Conservation (phyloP, 2,113 vertebrate genomes). For the Natator depressus region DNA sequence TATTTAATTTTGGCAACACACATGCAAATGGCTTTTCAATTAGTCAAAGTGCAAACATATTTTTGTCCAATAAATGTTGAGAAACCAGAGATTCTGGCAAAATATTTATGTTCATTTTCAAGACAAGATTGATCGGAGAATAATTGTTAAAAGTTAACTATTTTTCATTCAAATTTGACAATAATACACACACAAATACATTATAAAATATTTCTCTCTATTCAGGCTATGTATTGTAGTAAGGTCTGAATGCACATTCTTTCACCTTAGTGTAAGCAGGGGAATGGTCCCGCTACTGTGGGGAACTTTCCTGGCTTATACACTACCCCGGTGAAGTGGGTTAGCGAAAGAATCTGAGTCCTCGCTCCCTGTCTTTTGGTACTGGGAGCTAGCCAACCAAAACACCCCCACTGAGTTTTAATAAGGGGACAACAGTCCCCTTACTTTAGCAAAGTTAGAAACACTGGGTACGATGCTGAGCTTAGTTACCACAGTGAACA, state of each 20-base stretch:
- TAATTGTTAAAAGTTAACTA: conserved; percentile 50
- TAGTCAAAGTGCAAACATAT: conserved; percentile 33
- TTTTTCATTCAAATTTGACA: conserved; percentile 25
- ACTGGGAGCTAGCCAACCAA: too few relatives aligned
- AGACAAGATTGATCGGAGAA: conserved; percentile 36
- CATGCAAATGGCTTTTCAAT: conserved; percentile 1
- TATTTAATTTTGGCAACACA: background rate
- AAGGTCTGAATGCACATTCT: background rate
- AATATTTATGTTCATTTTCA: conserved; percentile 61
- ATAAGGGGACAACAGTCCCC: too few relatives aligned
- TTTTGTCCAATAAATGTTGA: conserved; percentile 58
- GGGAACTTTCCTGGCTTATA: too few relatives aligned
- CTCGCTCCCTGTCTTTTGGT: too few relatives aligned
- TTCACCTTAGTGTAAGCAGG: background rate
- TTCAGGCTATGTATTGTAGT: background rate
- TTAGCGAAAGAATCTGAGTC: too few relatives aligned
- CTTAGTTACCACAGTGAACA: background rate
- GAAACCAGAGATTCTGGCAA: conserved; percentile 43
- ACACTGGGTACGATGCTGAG: background rate
- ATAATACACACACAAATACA: background rate
- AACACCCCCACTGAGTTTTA: too few relatives aligned
- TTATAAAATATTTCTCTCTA: background rate
- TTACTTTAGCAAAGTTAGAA: background rate
- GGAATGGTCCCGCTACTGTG: too few relatives aligned
- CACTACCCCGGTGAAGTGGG: too few relatives aligned